A percentile compares a stretch with the other conserved stretches of the same genome.
Evolutionary conservation across 2,113 vertebrate species (phyloP).

Genomic region (Scartelaos histophorus): DNA sequence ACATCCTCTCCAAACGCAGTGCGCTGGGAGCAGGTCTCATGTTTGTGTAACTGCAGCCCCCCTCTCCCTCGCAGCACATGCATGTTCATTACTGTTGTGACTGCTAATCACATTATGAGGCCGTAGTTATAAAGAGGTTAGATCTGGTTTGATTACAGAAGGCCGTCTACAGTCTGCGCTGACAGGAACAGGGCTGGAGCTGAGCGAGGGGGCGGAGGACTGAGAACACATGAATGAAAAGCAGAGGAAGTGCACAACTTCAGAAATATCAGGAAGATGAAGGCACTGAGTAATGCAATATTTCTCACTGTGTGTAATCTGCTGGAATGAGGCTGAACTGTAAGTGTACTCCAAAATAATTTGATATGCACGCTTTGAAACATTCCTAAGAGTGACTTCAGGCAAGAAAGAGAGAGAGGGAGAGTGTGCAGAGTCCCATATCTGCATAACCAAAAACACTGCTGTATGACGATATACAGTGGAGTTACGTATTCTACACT

Average conservation of each 20-base stretch:
- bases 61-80: slow-evolving; percentile 19
- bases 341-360: background rate
- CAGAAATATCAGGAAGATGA: slow-evolving; percentile 18
- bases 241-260: slow-evolving; percentile 48
- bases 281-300: slow-evolving; percentile 8
- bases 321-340: background rate
- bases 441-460: background rate
- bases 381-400: slow-evolving; percentile 3
- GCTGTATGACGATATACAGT: too few species aligned
- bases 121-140: slow-evolving; percentile 52
- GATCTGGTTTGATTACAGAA: slow-evolving; percentile 55
- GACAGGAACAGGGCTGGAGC: slow-evolving; percentile 30
- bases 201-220: slow-evolving; percentile 7
- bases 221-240: slow-evolving; percentile 47
- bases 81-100: slow-evolving; percentile 64
- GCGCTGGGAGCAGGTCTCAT: slow-evolving; percentile 8
- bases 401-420: background rate
- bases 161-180: slow-evolving; percentile 38
- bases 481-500: too few species aligned
- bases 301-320: background rate
- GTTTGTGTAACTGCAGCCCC: slow-evolving; percentile 49
- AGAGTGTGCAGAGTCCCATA: background rate
- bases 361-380: background rate
- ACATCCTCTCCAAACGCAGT: slow-evolving; percentile 6
- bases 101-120: slow-evolving; percentile 43